These are phyloP conservation scores for Diachrysia chrysitis DNA, from an alignment of 2,888 invertebrate species.

Conservation along the genomic window DNA sequence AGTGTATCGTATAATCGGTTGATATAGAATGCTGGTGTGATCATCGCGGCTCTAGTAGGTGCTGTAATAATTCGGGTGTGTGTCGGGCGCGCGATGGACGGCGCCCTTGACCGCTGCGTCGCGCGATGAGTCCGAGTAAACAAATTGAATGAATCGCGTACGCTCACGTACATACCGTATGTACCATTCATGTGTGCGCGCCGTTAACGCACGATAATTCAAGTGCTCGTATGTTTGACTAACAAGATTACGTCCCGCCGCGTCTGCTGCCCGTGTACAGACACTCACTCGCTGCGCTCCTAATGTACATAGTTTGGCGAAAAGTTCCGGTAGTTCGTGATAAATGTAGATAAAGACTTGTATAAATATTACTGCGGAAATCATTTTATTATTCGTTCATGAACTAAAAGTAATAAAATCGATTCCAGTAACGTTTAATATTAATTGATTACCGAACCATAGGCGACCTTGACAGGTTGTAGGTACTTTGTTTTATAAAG, in stretches of 20 bases:
- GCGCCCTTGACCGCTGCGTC: slow-evolving; percentile 83
- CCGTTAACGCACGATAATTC: slow-evolving; percentile 84
- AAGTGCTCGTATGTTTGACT: slow-evolving; percentile 78
- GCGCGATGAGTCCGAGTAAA: slow-evolving; percentile 80
- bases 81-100: slow-evolving; percentile 79
- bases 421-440: slow-evolving; percentile 30
- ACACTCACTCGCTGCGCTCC: slow-evolving; percentile 13
- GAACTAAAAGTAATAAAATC: slow-evolving; percentile 37
- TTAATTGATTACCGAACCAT: slow-evolving; percentile 30
- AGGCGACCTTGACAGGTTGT: slow-evolving; percentile 35
- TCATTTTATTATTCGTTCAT: slow-evolving; percentile 40
- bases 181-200: slow-evolving; percentile 86
- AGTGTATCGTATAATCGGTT: slow-evolving; percentile 36
- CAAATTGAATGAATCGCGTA: slow-evolving; percentile 88
- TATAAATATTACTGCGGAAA: slow-evolving; percentile 47
- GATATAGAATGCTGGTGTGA: slow-evolving; percentile 43
- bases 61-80: slow-evolving; percentile 63
- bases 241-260: slow-evolving; percentile 72
- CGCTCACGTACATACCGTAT: slow-evolving; percentile 77
- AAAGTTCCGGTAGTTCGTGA: slow-evolving; percentile 45
- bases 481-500: slow-evolving; percentile 18
- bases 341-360: slow-evolving; percentile 45
- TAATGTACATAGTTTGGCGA: slow-evolving; percentile 24
- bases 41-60: slow-evolving; percentile 64
- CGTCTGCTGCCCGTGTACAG: slow-evolving; percentile 30